phyloP scores from a whole-genome alignment of 2,888 invertebrate genomes.

The Hydrotaea diabolus region DNA sequence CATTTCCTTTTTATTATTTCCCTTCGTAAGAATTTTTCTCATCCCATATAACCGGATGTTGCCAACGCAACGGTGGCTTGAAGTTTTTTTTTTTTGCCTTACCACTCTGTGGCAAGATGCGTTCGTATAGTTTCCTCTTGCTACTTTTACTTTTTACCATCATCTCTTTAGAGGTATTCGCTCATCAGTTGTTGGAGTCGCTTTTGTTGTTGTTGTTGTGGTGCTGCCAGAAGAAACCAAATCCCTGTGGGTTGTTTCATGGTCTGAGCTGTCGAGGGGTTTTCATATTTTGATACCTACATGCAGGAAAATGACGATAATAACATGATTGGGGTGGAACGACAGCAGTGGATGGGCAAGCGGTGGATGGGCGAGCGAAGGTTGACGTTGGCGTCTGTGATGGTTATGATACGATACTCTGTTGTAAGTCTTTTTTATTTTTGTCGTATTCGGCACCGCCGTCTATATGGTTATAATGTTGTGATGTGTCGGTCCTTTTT shows the following conservation, averaged over 20 bases:
- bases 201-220: background rate
- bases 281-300: background rate
- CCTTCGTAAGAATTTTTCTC: background rate
- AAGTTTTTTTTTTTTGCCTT: background rate
- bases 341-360: no score
- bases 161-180: background rate
- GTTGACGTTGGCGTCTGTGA: background rate
- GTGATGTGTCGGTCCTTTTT: background rate
- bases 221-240: slow-evolving; percentile 40
- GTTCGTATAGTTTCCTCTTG: background rate
- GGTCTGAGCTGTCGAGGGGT: background rate
- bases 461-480: background rate
- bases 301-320: background rate
- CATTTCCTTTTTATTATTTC: slow-evolving; percentile 50
- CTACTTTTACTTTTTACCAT: background rate
- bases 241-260: slow-evolving; percentile 43
- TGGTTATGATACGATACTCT: background rate
- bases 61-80: background rate
- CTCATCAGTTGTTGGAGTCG: background rate
- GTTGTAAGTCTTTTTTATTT: background rate
- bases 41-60: background rate
- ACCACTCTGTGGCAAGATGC: background rate
- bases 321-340: background rate
- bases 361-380: background rate
- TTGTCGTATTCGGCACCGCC: background rate